Evolutionary conservation across 2,797 vertebrate species (phyloP).

Genomic region (Xenops minutus): DNA sequence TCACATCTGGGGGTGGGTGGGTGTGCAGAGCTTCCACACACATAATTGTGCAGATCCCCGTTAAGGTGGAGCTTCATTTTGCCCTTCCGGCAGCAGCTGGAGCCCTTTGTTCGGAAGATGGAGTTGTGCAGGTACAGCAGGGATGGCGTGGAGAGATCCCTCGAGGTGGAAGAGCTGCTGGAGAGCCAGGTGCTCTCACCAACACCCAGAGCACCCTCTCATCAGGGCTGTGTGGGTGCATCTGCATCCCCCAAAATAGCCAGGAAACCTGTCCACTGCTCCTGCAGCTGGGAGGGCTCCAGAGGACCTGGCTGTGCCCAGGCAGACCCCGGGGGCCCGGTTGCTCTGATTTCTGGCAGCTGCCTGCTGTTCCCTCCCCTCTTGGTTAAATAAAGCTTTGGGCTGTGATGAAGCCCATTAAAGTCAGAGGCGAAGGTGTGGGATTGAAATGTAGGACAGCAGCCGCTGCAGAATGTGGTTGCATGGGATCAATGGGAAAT

Average conservation of each 20-base stretch:
- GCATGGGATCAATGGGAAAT: slow-evolving; percentile 63
- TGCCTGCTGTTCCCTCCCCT: neutral
- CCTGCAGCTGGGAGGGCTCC: neutral
- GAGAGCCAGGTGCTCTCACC: neutral
- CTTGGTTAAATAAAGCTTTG: slow-evolving; percentile 62
- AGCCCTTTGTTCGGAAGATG: neutral
- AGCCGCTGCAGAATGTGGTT: slow-evolving; percentile 64
- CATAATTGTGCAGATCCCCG: neutral
- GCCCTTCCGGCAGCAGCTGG: neutral
- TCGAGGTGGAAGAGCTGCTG: neutral
- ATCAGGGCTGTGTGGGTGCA: rapidly evolving
- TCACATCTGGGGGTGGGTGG: neutral
- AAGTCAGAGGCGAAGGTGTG: slow-evolving; percentile 64
- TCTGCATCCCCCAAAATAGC: neutral
- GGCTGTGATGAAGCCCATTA: slow-evolving; percentile 66
- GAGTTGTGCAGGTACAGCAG: neutral
- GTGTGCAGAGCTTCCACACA: neutral
- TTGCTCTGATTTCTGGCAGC: slow-evolving; percentile 27
- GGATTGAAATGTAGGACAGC: slow-evolving; percentile 71
- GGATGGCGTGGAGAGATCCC: neutral
- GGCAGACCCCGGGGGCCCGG: neutral
- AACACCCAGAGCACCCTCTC: rapidly evolving
- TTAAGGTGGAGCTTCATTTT: neutral
- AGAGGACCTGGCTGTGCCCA: rapidly evolving
- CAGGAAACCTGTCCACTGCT: neutral